Conservation (phyloP, 2,113 vertebrate genomes). For the Dryoscopus gambensis region DNA sequence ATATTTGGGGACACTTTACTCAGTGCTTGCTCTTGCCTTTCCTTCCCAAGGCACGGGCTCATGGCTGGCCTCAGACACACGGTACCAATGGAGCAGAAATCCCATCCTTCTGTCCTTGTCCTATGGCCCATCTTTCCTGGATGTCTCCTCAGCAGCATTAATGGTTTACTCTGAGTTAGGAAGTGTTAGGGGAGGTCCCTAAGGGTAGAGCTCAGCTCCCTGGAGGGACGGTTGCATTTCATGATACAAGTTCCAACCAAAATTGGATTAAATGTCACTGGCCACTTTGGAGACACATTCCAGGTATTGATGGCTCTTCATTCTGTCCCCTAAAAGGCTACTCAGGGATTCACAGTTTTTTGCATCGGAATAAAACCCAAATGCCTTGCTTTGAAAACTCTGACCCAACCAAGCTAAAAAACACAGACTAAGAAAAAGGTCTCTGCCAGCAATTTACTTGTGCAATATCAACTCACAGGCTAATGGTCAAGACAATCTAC, state of each 20-base stretch:
- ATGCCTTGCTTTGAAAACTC: neutral
- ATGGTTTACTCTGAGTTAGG: neutral
- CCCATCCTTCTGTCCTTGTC: neutral
- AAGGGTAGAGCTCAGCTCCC: neutral
- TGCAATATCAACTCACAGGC: neutral
- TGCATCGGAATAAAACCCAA: neutral
- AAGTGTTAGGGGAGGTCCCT: neutral
- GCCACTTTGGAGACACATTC: neutral
- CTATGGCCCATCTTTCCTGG: neutral
- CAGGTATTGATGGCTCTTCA: neutral
- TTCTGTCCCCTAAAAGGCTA: neutral
- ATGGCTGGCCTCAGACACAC: neutral
- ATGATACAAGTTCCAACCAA: neutral
- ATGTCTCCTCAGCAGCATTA: neutral
- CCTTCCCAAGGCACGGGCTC: neutral
- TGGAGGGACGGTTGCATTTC: neutral
- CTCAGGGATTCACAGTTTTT: neutral
- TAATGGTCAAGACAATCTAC: neutral
- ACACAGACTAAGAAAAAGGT: neutral
- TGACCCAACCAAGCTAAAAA: neutral
- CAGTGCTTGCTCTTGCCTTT: neutral
- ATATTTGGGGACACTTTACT: neutral
- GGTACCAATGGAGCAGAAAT: rapidly evolving
- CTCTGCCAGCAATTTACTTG: neutral
- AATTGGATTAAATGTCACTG: neutral